A percentile compares a stretch with the other conserved stretches of the same genome.
Evolutionary conservation across 2,888 invertebrate species (phyloP).

Genomic region (Bombylius discolor): DNA sequence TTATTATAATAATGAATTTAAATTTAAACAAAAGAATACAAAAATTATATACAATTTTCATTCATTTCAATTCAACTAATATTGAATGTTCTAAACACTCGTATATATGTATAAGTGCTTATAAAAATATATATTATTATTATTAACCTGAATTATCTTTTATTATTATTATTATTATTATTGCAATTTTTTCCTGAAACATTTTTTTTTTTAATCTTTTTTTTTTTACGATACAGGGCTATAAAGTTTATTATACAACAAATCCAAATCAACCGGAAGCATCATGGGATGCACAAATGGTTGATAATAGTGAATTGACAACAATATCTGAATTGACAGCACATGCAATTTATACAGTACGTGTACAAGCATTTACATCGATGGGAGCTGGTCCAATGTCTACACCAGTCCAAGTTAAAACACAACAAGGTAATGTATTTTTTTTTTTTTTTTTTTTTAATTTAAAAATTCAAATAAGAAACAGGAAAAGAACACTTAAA

Average conservation of each 20-base stretch:
- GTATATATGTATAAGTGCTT: too few relatives aligned
- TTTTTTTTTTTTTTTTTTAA: conserved; percentile 1
- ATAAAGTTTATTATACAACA: conserved; percentile 93
- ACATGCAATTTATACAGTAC: conserved; percentile 86
- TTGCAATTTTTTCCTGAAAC: background rate
- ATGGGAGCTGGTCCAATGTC: conserved; percentile 93
- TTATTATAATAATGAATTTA: too few relatives aligned
- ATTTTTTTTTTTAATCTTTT: background rate
- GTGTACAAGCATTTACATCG: conserved; percentile 85
- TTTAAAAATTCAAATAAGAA: background rate
- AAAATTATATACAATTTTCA: too few relatives aligned
- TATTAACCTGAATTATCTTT: too few relatives aligned
- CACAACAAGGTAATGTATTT: conserved; percentile 67
- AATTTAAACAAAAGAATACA: too few relatives aligned
- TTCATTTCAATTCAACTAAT: too few relatives aligned
- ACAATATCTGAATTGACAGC: conserved; percentile 86
- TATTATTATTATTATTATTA: too few relatives aligned
- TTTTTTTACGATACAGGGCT: conserved; percentile 51
- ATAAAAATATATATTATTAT: too few relatives aligned
- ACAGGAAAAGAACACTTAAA: too few relatives aligned
- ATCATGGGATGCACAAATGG: conserved; percentile 86
- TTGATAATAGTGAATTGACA: conserved; percentile 84
- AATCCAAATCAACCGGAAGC: conserved; percentile 74
- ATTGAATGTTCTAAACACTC: too few relatives aligned
- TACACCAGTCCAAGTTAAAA: conserved; percentile 93